phyloP scores from a whole-genome alignment of 2,888 invertebrate genomes.

The Chirona hameri region DNA sequence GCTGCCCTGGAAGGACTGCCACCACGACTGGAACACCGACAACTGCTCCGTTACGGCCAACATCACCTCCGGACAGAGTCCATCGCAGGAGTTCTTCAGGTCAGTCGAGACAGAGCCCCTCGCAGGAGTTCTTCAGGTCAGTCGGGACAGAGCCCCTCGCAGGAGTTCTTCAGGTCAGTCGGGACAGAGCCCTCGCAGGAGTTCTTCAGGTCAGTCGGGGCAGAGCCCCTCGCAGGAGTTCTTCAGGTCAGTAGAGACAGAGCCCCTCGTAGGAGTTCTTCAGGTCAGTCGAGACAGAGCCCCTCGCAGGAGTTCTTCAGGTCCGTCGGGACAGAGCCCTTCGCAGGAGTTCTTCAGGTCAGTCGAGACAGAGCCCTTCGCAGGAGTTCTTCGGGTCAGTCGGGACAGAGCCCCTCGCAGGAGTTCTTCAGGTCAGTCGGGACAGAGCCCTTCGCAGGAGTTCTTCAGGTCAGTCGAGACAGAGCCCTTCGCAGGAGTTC shows the following conservation, averaged over 20 bases:
- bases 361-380: constrained; percentile 42
- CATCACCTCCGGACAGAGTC: constrained; percentile 35
- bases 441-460: neutral
- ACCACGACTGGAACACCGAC: constrained; percentile 75
- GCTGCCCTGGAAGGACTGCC: constrained; percentile 76
- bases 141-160: no score
- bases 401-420: neutral
- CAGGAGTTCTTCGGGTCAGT: no score
- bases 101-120: constrained; percentile 43
- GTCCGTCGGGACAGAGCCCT: constrained; percentile 36
- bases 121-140: constrained; percentile 25
- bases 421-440: neutral
- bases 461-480: neutral
- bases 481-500: neutral
- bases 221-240: constrained; percentile 43
- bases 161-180: no score
- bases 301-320: neutral
- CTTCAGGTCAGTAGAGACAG: constrained; percentile 45
- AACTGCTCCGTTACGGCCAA: constrained; percentile 54
- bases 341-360: constrained; percentile 45
- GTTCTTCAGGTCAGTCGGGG: constrained; percentile 10
- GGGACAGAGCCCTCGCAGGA: no score
- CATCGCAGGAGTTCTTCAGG: constrained; percentile 45
- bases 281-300: neutral
- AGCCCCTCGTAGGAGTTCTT: neutral